A percentile compares a stretch with the other conserved stretches of the same genome.
Evolutionary conservation across 2,888 invertebrate species (phyloP).

Genomic region (Plemyria rubiginata): DNA sequence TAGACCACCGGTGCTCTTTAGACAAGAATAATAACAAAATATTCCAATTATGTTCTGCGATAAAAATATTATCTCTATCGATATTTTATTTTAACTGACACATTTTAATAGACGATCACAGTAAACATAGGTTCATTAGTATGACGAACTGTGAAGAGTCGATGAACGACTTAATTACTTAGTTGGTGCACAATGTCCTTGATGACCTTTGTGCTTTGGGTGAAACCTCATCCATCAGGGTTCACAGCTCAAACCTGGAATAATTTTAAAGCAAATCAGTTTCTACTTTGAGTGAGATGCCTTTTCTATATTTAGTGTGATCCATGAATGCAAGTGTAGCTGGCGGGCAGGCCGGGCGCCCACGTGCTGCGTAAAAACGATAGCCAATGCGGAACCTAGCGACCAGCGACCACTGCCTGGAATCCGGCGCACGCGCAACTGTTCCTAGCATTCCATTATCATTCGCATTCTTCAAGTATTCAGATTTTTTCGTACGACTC

Average conservation of each 20-base stretch:
- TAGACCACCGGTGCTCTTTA: too few relatives aligned
- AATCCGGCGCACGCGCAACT: slow-evolving; percentile 66
- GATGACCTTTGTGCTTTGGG: not conserved
- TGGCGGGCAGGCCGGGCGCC: slow-evolving; percentile 45
- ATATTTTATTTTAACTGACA: too few relatives aligned
- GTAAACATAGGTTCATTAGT: too few relatives aligned
- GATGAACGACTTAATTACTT: too few relatives aligned
- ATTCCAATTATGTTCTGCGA: too few relatives aligned
- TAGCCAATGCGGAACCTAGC: slow-evolving; percentile 70
- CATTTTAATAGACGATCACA: too few relatives aligned
- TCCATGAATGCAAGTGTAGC: slow-evolving; percentile 34
- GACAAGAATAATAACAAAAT: too few relatives aligned
- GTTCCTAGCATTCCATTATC: slow-evolving; percentile 67
- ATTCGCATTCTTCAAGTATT: slow-evolving; percentile 53
- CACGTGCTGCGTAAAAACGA: slow-evolving; percentile 56
- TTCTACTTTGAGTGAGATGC: not conserved
- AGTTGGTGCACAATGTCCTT: not conserved
- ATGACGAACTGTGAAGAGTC: too few relatives aligned
- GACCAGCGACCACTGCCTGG: slow-evolving; percentile 51
- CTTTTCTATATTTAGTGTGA: slow-evolving; percentile 13
- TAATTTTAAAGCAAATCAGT: not conserved
- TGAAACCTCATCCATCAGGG: not conserved
- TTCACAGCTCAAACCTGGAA: not conserved
- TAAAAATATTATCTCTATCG: too few relatives aligned
- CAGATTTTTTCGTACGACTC: slow-evolving; percentile 45